Evolutionary conservation across 2,797 vertebrate genomes (phyloP), one percentile per base, ranked within the genome.

Genomic region (Microchirus variegatus): DNA sequence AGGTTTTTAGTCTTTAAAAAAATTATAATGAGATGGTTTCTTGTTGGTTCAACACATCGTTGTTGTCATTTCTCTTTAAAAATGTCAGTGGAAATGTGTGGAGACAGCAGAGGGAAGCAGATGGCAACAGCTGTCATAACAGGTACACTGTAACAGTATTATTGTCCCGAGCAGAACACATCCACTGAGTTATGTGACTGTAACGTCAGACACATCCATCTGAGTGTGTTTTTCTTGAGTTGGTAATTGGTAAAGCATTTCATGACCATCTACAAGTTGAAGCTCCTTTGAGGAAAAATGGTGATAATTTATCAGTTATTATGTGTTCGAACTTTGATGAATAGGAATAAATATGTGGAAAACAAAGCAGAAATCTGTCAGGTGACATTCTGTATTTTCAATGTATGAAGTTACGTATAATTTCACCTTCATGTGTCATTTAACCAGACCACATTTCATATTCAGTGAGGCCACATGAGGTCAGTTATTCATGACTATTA

Each of bases 1-100:
- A 17, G 3, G 10, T 37, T 66, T n/a, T 16, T 26, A 15, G 10
- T 18, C 4, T 55, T 31, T 6, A 13, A 17, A 18, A 15, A 5
- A 42, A 1, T 12, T 12, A 14, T 63, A 26, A 48, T 16, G 17
- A 41, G 16, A 9, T 22, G 17, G 7, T 57, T 43, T 9, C 35
- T 51, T 51, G 43, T 51, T 38, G 63, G 48, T 9, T 43, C 53
- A 48, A 1, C 35, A 38, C 57, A 2, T 38, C 18, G 18, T 26
- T 26, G 10, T 50, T 63, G 31, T 45, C 37, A 44, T 42, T 60
- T 45, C 37, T 44, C 9, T 43, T 59, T 57, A 42, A 15, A 67
- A 50, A 18, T 22, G 37, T n/a, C 14, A 52, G 22, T 5, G 7
- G 18, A 22, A 9, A 38, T 42, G 40, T 14, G 40, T 38, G 41